Percentiles rank a stretch among this genome's conserved stretches.
Conservation (phyloP, 2,113 vertebrate species). For the Aspiorhynchus laticeps region DNA sequence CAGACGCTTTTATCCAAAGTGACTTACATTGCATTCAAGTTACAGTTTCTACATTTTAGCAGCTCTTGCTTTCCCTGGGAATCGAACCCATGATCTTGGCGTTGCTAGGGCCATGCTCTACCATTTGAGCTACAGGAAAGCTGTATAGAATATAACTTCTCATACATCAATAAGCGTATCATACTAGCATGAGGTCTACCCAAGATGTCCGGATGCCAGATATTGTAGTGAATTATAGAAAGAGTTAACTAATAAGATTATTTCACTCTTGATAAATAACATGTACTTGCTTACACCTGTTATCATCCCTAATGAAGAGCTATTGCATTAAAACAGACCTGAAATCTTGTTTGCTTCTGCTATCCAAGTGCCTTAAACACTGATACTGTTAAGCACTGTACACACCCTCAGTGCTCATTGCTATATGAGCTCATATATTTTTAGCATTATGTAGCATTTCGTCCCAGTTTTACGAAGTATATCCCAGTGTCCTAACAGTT, state of each 20-base stretch:
- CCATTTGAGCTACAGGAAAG: no score
- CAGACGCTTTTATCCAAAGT: no score
- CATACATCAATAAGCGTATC: background rate
- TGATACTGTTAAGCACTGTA: background rate
- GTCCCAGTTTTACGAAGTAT: background rate
- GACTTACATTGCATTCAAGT: no score
- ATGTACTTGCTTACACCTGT: background rate
- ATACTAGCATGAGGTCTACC: background rate
- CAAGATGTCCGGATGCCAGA: background rate
- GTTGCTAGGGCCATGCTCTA: no score
- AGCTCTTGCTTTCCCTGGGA: no score
- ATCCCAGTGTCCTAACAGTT: background rate
- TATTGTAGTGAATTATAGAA: background rate
- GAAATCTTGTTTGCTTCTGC: background rate
- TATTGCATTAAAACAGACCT: background rate
- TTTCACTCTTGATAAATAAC: background rate
- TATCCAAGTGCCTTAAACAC: conserved; percentile 37
- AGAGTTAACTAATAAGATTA: background rate
- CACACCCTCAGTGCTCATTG: background rate
- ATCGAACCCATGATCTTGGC: no score
- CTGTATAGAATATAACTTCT: background rate
- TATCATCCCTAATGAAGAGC: background rate
- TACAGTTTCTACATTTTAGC: no score
- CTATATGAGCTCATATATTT: background rate
- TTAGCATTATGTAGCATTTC: conserved; percentile 16